Base-by-base conservation (phyloP, 2,797 vertebrate species). In the Coreius guichenoti region DNA sequence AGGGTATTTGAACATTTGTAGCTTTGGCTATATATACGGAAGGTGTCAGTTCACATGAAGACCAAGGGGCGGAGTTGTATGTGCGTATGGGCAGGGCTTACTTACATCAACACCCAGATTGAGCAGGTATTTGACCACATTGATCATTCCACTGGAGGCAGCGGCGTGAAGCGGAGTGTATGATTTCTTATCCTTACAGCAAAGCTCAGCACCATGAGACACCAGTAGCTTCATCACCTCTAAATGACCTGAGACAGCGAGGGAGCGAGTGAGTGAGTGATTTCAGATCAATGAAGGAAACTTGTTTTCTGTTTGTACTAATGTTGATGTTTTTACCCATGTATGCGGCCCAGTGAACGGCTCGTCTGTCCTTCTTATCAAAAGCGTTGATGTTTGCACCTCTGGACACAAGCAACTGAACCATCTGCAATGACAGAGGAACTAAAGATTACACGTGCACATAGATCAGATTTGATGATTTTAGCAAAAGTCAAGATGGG, bases 301-400 rank as follows among this genome's bases (percentile, higher is more conserved):
- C 31, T 36, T 31, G 7, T 43, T 82, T 81, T 81, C 21, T 63
- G 47, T 29, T n/a, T 36, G 16, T 56, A 26, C 7, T 74, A 29
- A 29, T 56, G 70, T 14, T 72, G 14, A 31, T 13, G 51, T 36
- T 51, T 93, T 95, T 91, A 99, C 98, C 98, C 98, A 99, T 99
- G 92, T 99, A 99, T 43, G 98, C 97, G 81, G 98, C 98, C 98
- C 98, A 99, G 89, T 99, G 98, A 90, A 99, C 97, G 70, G 98
- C 98, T 87, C 98, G 95, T n/a, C 98, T 96, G 91, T 99, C 98
- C 92, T 98, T 99, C 94, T 99, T 99, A 93, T 99, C 98, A 93
- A 99, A 99, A 86, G 98, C 98, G 91, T 99, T 99, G 91, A 99
- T 98, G 93, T 99, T 99, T 92, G 98, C 97, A 91, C 98, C 98